A percentile compares a stretch with the other conserved stretches of the same genome.
Evolutionary conservation across 2,888 invertebrate species (phyloP).

Genomic region (Branchellion lobata): DNA sequence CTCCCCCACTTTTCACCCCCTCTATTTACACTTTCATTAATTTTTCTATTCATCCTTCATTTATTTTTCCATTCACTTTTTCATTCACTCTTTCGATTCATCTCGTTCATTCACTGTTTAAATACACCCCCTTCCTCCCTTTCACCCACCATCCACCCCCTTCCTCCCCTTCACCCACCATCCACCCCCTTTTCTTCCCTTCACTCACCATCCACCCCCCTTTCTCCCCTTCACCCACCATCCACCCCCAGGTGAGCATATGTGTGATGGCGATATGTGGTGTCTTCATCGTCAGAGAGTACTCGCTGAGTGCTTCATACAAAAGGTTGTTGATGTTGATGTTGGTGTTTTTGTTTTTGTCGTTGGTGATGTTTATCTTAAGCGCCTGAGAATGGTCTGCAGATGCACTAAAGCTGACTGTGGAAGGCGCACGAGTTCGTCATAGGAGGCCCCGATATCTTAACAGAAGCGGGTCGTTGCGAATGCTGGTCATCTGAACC

Average conservation of each 20-base stretch:
- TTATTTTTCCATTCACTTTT: neutral
- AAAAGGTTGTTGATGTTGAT: no score
- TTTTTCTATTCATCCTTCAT: neutral
- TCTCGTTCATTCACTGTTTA: neutral
- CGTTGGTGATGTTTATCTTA: neutral
- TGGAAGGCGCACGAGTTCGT: no score
- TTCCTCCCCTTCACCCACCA: neutral
- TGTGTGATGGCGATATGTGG: conserved; percentile 52
- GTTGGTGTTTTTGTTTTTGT: no score
- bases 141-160: neutral
- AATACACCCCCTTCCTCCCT: no score
- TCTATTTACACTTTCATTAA: neutral
- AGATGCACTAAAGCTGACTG: no score
- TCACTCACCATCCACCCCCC: no score
- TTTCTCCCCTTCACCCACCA: no score
- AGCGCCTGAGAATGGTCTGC: neutral
- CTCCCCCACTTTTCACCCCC: no score
- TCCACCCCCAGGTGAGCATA: conserved; percentile 42
- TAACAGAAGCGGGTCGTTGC: no score
- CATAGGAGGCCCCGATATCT: no score
- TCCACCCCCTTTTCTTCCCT: no score
- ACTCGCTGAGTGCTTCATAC: conserved; percentile 50
- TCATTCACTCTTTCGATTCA: neutral
- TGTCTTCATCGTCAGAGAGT: conserved; percentile 53
- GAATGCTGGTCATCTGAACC: no score